A percentile compares a stretch with the other conserved stretches of the same genome.
Conservation (phyloP, 2,113 vertebrate species). For the Pycnonotus jocosus region DNA sequence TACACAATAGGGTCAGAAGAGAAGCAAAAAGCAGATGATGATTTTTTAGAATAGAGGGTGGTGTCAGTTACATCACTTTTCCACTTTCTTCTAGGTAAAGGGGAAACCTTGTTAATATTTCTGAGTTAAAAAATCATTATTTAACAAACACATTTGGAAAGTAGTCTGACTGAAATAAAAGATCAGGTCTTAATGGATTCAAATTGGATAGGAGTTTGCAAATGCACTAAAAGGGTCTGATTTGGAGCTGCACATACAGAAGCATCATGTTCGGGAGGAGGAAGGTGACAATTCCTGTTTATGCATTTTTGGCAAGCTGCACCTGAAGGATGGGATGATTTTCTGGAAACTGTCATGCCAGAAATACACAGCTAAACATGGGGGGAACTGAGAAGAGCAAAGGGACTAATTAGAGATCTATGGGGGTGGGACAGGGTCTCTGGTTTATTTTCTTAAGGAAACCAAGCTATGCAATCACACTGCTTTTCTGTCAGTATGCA, state of each 20-base stretch:
- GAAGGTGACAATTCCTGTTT: constrained; percentile 58
- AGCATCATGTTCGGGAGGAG: constrained; percentile 9
- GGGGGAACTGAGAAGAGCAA: constrained; percentile 32
- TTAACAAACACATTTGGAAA: not conserved
- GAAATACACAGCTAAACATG: constrained; percentile 26
- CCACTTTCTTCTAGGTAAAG: not conserved
- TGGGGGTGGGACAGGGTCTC: constrained; percentile 8
- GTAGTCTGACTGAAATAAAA: not conserved
- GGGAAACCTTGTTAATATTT: not conserved
- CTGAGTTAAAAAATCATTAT: not conserved
- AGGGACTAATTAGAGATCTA: constrained; percentile 25
- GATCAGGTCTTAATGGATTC: not conserved
- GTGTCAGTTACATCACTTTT: not conserved
- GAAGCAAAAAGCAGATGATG: not conserved
- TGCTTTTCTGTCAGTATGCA: not conserved
- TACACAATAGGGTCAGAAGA: not conserved
- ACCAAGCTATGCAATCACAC: not conserved
- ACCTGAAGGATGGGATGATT: constrained; percentile 37
- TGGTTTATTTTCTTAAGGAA: not conserved
- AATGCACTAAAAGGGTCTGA: not conserved
- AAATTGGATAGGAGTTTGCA: not conserved
- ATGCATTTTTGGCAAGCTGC: constrained; percentile 38
- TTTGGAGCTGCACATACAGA: not conserved
- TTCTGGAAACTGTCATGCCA: constrained; percentile 34
- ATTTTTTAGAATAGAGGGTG: not conserved